Evolutionary conservation across 1,140 invertebrate species (phyloP), one percentile per base, ranked within the genome.

Genomic region (Hesperophylax magnus): DNA sequence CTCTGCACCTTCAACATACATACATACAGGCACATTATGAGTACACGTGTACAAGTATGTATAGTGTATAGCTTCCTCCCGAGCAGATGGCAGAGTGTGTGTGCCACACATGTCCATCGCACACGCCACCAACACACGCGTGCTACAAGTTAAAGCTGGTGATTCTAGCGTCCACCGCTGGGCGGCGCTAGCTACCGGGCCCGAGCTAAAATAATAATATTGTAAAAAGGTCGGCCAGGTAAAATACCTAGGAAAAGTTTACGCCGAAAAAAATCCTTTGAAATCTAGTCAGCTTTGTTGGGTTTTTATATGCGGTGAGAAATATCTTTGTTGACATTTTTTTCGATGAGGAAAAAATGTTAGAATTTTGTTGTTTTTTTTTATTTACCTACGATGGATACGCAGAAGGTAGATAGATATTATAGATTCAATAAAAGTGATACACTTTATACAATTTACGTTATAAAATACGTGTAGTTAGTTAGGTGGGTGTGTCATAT

Each of bases 141-240:
- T 31, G 63, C 22, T n/a, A 67, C 9, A n/a, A 14, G n/a, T 47
- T 47, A 47, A 47, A 47, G 39, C 39, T 47, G 17, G 3, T 53
- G 18, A 18, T 72, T 53, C 69, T 18, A 18, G 11, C 69, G 17
- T 24, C n/a, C 5, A n/a, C 39, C 69, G 69, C 69, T 53, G 47
- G 69, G 34, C 69, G 69, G 69, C 69, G 69, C 69, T 72, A 72
- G 39, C 69, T 72, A 72, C 69, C 22, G 63, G 63, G 31, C 63
- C 27, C 15, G 18, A 14, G 58, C 24, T 61, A 61, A 61, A 61
- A 61, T 22, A 24, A 47, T 14, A 47, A 47, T 47, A 47, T 14
- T 14, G 39, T 47, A 47, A 47, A 47, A 47, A 47, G 39, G 39
- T 47, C 39, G 39, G 39, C 17, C 63, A 67, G 24, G 63, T 67